Evolutionary conservation across 2,888 invertebrate species (phyloP).

Genomic region (Lasioglossum calceatum): DNA sequence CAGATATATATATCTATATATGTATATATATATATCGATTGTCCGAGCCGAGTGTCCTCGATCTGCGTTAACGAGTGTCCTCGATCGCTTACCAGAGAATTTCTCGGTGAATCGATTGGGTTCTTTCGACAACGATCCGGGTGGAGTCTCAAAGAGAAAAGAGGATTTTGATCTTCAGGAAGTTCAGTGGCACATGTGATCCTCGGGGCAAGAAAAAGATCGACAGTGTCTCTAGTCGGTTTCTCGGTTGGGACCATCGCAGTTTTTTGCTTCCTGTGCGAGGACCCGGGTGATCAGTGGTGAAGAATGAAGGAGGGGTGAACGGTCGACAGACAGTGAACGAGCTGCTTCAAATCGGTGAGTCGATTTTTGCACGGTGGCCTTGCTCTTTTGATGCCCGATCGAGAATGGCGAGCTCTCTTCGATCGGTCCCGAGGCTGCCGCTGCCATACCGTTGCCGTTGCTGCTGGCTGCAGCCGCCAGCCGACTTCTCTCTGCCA

Average conservation of each 20-base stretch:
- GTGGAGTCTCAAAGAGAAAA: not conserved
- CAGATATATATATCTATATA: not conserved
- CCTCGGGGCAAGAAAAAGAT: not conserved
- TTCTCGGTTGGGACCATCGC: conserved; percentile 30
- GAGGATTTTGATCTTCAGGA: conserved; percentile 9
- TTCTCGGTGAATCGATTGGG: not conserved
- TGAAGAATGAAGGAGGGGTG: conserved; percentile 65
- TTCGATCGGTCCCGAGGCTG: not conserved
- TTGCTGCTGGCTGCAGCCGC: not conserved
- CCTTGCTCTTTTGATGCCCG: not conserved
- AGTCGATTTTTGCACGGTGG: conserved; percentile 47
- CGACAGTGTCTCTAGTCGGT: conserved; percentile 38
- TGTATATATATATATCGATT: too few relatives aligned
- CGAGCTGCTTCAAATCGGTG: conserved; percentile 66
- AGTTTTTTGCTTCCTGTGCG: conserved; percentile 34
- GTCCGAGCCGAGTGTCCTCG: not conserved
- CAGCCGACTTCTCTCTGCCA: not conserved
- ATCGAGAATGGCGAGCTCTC: not conserved
- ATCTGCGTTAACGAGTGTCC: not conserved
- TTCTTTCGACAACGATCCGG: not conserved
- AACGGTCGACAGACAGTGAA: conserved; percentile 55
- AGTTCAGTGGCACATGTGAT: conserved; percentile 61
- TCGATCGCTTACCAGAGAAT: not conserved
- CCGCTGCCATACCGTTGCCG: not conserved
- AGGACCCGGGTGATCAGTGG: conserved; percentile 36